These are phyloP conservation scores for Aspidiotus destructor DNA, from an alignment of 2,888 invertebrate genomes.

Conservation along the genomic window DNA sequence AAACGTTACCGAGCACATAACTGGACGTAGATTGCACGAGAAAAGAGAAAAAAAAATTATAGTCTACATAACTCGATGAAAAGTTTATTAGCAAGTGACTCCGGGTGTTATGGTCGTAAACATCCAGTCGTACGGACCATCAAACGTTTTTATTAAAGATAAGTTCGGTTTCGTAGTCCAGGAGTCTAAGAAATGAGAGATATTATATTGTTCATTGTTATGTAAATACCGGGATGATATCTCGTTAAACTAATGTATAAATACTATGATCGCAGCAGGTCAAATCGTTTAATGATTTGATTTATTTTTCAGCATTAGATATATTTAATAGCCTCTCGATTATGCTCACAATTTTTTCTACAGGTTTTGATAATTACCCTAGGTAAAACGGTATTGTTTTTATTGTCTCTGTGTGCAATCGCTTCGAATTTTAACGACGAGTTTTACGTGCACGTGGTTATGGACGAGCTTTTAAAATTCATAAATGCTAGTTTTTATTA, in stretches of 20 bases:
- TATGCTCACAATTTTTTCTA: constrained; percentile 5
- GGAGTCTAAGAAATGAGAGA: constrained; percentile 13
- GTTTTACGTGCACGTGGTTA: neutral
- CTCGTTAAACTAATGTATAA: constrained; percentile 30
- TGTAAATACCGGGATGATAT: constrained; percentile 29
- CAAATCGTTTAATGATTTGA: constrained; percentile 31
- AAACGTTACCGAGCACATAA: neutral
- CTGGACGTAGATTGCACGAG: neutral
- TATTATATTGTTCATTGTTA: constrained; percentile 31
- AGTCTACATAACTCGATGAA: neutral
- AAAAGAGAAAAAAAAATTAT: neutral
- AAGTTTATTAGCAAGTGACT: neutral
- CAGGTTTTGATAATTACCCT: neutral
- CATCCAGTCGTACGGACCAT: constrained; percentile 7
- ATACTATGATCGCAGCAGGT: constrained; percentile 26
- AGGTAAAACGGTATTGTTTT: neutral
- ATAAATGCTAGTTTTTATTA: constrained; percentile 2
- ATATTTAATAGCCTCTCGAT: constrained; percentile 1
- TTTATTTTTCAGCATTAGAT: constrained; percentile 27
- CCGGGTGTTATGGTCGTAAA: neutral
- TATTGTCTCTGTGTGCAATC: constrained; percentile 2
- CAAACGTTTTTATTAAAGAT: constrained; percentile 25
- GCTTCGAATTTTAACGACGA: neutral
- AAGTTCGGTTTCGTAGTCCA: constrained; percentile 1
- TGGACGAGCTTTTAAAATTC: neutral